Conservation (phyloP, 2,888 invertebrate species). For the Tetragnatha montana region DNA sequence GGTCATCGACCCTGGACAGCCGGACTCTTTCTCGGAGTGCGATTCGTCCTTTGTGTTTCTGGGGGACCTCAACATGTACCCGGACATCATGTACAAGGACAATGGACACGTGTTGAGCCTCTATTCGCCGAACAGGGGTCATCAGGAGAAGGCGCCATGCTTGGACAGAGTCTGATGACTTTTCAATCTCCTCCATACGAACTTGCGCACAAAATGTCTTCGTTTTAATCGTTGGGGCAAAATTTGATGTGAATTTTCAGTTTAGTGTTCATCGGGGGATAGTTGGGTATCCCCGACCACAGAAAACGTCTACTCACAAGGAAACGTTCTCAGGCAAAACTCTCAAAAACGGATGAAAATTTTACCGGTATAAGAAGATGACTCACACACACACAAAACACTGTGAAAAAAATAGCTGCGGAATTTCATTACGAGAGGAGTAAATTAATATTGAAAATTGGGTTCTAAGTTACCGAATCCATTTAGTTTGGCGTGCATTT, state of each 20-base stretch:
- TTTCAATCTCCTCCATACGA: not conserved
- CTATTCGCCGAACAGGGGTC: slow-evolving; percentile 51
- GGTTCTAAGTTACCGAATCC: no score
- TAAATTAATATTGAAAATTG: no score
- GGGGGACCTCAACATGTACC: slow-evolving; percentile 61
- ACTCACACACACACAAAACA: no score
- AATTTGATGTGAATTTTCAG: not conserved
- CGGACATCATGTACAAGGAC: slow-evolving; percentile 59
- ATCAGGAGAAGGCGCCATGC: slow-evolving; percentile 44
- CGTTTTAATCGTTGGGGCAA: not conserved
- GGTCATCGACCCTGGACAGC: slow-evolving; percentile 62
- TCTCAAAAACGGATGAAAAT: no score
- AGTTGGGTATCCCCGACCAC: no score
- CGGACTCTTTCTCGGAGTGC: slow-evolving; percentile 63
- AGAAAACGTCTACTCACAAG: no score
- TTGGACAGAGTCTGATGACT: slow-evolving; percentile 47
- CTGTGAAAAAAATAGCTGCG: no score
- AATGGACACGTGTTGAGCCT: slow-evolving; percentile 47
- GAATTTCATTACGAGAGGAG: no score
- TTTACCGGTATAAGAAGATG: no score
- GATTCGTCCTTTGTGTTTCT: slow-evolving; percentile 64
- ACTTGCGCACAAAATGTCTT: not conserved
- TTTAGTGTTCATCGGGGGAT: no score
- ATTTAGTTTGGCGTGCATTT: no score
- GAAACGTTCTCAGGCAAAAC: no score